A percentile compares a stretch with the other conserved stretches of the same genome.
Evolutionary conservation across 2,113 vertebrate species (phyloP).

Genomic region (Misgurnus mizolepis): DNA sequence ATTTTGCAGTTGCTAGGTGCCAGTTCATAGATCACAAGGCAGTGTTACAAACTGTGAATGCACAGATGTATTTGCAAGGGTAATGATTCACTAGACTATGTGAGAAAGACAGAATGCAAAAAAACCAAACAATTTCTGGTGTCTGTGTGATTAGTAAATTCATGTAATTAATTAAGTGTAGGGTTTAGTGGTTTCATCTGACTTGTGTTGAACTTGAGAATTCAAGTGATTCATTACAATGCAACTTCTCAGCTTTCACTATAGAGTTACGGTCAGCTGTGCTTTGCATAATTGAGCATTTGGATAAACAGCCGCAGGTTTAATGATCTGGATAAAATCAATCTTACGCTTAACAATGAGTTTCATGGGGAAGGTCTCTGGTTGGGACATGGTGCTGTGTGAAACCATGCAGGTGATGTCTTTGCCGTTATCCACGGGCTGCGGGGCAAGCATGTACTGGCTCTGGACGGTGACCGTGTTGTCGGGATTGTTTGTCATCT

Average conservation of each 20-base stretch:
- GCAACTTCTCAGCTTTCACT: background rate
- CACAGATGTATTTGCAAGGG: no score
- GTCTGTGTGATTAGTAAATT: no score
- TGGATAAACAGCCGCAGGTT: background rate
- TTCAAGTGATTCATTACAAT: background rate
- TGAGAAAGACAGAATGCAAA: no score
- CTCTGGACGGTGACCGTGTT: constrained; percentile 80
- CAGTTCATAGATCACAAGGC: no score
- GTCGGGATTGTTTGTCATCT: constrained; percentile 49
- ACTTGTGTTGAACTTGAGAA: no score
- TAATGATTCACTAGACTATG: no score
- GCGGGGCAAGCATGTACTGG: constrained; percentile 75
- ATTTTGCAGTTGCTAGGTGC: no score
- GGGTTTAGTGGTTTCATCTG: no score
- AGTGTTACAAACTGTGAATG: no score
- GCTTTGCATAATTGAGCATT: constrained; percentile 3
- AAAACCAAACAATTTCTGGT: no score
- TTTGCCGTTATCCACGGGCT: constrained; percentile 68
- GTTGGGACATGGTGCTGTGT: constrained; percentile 72
- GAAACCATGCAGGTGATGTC: constrained; percentile 78
- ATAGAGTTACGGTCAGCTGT: background rate
- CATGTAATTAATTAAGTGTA: no score
- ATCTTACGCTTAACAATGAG: constrained; percentile 72
- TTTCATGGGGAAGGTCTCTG: constrained; percentile 64
- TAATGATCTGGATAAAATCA: background rate